phyloP scores from a whole-genome alignment of 2,888 invertebrate genomes.

The Sphaerophoria rueppellii region DNA sequence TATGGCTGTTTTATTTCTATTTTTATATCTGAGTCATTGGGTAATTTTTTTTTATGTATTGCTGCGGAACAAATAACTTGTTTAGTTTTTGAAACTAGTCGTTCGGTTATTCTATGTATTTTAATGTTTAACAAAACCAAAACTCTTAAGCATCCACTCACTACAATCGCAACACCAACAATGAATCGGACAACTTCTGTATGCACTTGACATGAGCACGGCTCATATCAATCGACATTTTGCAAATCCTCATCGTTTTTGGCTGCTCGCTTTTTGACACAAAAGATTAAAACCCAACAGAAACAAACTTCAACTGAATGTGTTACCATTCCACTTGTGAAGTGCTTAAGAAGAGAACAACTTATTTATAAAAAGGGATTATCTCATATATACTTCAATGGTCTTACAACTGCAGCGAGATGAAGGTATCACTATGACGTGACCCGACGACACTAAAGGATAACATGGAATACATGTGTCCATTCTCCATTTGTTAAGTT shows the following conservation, averaged over 20 bases:
- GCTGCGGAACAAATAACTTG: no score
- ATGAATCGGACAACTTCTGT: no score
- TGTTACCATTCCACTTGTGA: not conserved
- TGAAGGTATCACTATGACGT: slow-evolving; percentile 45
- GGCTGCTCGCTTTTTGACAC: not conserved
- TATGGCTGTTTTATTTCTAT: no score
- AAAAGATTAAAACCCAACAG: no score
- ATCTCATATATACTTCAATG: slow-evolving; percentile 54
- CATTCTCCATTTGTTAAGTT: slow-evolving; percentile 52
- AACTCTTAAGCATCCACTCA: no score
- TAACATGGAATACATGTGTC: slow-evolving; percentile 48
- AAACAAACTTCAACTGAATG: no score
- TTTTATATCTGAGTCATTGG: no score
- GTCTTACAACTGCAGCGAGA: slow-evolving; percentile 60
- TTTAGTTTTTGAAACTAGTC: no score
- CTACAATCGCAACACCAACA: no score
- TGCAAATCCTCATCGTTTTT: slow-evolving; percentile 34
- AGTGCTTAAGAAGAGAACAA: slow-evolving; percentile 61
- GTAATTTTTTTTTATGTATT: no score
- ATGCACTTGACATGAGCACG: not conserved
- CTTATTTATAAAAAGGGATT: slow-evolving; percentile 26
- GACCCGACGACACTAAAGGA: not conserved
- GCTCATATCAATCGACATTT: slow-evolving; percentile 51
- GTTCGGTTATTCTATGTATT: no score
- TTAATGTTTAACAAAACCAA: no score